These are phyloP conservation scores for Sarcophaga rosellei DNA, from an alignment of 2,888 invertebrate species.

Conservation along the genomic window DNA sequence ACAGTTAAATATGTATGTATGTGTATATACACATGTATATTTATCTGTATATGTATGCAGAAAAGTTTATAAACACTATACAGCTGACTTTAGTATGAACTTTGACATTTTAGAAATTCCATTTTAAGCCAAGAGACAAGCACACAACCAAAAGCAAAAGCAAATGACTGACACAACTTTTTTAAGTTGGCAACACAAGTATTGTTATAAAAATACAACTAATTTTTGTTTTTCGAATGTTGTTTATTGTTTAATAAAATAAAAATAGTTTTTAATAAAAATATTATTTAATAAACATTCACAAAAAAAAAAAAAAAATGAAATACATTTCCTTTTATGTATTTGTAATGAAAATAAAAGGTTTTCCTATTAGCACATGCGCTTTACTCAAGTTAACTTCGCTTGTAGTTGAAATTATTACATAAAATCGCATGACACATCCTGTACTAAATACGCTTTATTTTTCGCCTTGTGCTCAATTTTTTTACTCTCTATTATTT, in stretches of 20 bases:
- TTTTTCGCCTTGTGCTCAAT: slow-evolving; percentile 6
- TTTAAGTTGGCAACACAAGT: not conserved
- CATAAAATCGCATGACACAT: slow-evolving; percentile 55
- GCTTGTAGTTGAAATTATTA: slow-evolving; percentile 30
- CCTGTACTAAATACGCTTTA: slow-evolving; percentile 28
- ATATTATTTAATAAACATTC: not conserved
- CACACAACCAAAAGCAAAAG: no score
- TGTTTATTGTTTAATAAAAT: not conserved
- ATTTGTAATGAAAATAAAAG: no score
- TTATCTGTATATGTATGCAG: not conserved
- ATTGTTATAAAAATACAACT: not conserved
- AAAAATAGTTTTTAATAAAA: slow-evolving; percentile 1
- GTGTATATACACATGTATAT: not conserved
- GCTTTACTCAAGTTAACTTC: slow-evolving; percentile 29
- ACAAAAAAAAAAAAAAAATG: no score
- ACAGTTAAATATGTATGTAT: not conserved
- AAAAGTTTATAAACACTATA: slow-evolving; percentile 13
- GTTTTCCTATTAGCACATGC: slow-evolving; percentile 38
- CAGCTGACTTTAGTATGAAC: slow-evolving; percentile 53
- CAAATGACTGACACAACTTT: not conserved
- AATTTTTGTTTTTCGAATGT: not conserved
- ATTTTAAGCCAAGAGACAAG: not conserved
- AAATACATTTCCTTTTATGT: no score
- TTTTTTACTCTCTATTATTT: not conserved
- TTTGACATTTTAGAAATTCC: slow-evolving; percentile 53